Evolutionary conservation across 2,888 invertebrate species (phyloP), one percentile per base, ranked within the genome.

Genomic region (Tanaodytes sp.): DNA sequence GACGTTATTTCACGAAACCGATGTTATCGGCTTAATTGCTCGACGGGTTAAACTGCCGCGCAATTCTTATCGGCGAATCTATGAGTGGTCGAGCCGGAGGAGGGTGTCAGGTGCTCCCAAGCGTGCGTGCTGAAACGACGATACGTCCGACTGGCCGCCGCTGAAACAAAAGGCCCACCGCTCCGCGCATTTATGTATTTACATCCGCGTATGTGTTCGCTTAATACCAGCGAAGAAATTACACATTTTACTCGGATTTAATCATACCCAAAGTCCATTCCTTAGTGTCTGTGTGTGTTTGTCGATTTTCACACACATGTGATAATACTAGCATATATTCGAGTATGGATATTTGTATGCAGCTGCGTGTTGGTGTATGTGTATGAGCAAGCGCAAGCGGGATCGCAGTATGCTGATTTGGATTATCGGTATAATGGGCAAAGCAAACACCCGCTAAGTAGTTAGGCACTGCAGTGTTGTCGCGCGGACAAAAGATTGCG

Each of bases 21-120:
- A 82, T 82, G 76, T 74, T 82, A 82, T 82, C 82, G 75, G 73
- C 79, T 82, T 82, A 82, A 82, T 82, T 82, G 81, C 79, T 77
- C 79, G 79, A 72, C 78, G 80, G 81, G 82, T 82, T 81, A 80
- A 82, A 82, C 82, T 80, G 80, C 79, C 77, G 76, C 76, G 77
- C 72, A 76, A 69, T 72, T 72, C 79, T 80, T 82, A 82, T 82
- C 82, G 77, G 71, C 67, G 73, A 72, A 82, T 82, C 80, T 80
- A 75, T 77, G 75, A 76, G 76, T 71, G 74, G 73, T 62, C 65
- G 74, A 73, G 66, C 46, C 49, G 45, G 52, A 30, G 64, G 55
- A 49, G 64, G 73, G 71, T 62, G 66, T 63, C 66, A 43, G 70
- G n/a, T n/a, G n/a, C n/a, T n/a, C n/a, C n/a, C n/a, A n/a, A n/a